Evolutionary conservation across 1,140 invertebrate species (phyloP), one percentile per base, ranked within the genome.

Genomic region (Scaptomyza hsui): DNA sequence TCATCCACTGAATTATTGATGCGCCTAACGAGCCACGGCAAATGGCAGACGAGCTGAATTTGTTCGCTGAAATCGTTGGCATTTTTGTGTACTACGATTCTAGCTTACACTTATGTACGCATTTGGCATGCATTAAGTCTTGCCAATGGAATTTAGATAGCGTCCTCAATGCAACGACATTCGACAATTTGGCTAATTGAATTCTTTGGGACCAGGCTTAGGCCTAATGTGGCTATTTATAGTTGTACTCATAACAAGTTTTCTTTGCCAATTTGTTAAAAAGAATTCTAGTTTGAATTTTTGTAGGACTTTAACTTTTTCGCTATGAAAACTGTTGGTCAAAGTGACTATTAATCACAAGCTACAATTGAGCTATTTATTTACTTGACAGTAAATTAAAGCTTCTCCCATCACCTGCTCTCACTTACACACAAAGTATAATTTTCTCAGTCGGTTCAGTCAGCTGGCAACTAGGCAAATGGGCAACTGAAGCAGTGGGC

Each of bases 171-270:
- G 49, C 24, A 60, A 49, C 16, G 32, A 18, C 16, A 53, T 72
- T 60, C 24, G 62, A 42, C 60, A 53, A 82, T 83, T 82, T 83
- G 45, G 74, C 61, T 82, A 82, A 82, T 82, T 82, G 78, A 78
- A 82, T 78, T 82, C 78, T 69, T 77, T 19, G 42, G 68, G 35
- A n/a, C n/a, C n/a, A 41, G 7, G 4, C n/a, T 4, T 37, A 9
- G 12, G 24, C 13, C 21, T 47, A 56, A 55, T 47, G 13, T 9
- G 29, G 3, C 37, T 52, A 57, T 71, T 71, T 71, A 45, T 64
- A 63, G 52, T 39, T 63, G n/a, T n/a, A n/a, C n/a, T n/a, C n/a
- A n/a, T n/a, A n/a, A n/a, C n/a, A n/a, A n/a, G n/a, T n/a, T n/a
- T n/a, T n/a, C n/a, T n/a, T n/a, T n/a, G n/a, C n/a, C n/a, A n/a